Evolutionary conservation across 2,797 vertebrate genomes (phyloP).

Genomic region (Sylvia borin): DNA sequence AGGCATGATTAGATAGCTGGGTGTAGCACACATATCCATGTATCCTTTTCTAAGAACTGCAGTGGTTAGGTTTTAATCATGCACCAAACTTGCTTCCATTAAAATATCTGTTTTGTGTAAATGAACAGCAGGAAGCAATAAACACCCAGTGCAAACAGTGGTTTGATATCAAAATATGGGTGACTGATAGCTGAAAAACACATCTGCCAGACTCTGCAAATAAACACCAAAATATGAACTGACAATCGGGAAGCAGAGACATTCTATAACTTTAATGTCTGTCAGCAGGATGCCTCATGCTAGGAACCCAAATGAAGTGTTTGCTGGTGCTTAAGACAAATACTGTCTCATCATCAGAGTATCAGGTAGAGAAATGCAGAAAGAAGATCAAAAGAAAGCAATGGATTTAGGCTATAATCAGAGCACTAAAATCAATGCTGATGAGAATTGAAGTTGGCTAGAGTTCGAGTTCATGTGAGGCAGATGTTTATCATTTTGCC

Average conservation of each 20-base stretch:
- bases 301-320: conserved; percentile 18
- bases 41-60: neutral
- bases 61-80: conserved; percentile 17
- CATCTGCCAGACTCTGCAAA: conserved; percentile 5
- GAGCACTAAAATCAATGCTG: conserved; percentile 47
- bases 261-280: neutral
- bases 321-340: conserved; percentile 33
- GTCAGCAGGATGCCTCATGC: neutral
- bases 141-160: neutral
- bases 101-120: conserved; percentile 10
- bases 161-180: neutral
- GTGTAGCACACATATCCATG: neutral
- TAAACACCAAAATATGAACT: conserved; percentile 50
- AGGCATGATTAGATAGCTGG: neutral
- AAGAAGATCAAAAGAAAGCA: conserved; percentile 55
- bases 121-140: conserved; percentile 29
- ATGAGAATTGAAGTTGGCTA: conserved; percentile 7
- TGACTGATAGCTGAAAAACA: conserved; percentile 3
- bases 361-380: conserved; percentile 32
- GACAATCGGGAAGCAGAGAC: conserved; percentile 38
- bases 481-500: conserved; percentile 50
- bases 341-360: neutral
- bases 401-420: neutral
- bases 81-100: neutral
- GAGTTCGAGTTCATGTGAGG: conserved; percentile 17